Evolutionary conservation across 2,797 vertebrate species (phyloP).

Genomic region (Antennarius maculatus): DNA sequence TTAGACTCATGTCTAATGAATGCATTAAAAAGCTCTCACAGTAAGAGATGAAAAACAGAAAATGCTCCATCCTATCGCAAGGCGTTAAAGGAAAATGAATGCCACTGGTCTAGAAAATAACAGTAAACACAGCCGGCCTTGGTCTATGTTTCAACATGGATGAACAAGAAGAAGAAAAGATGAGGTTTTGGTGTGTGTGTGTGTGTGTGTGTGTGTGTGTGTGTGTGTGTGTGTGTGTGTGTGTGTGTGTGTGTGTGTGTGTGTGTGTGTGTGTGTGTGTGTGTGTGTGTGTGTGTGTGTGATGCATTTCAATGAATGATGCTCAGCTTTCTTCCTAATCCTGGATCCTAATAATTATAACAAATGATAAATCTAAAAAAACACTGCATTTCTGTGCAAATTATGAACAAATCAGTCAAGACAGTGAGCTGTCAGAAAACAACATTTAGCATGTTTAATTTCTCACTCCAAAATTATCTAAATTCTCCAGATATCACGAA

Average conservation of each 20-base stretch:
- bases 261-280: conserved; percentile 17
- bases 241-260: conserved; percentile 8
- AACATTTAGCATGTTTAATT: conserved; percentile 31
- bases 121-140: conserved; percentile 26
- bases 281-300: conserved; percentile 8
- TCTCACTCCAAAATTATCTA: conserved; percentile 19
- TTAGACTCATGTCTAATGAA: neutral
- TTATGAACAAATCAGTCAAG: neutral
- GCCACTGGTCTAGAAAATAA: conserved; percentile 47
- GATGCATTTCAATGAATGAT: neutral
- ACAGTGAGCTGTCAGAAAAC: conserved; percentile 9
- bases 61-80: conserved; percentile 19
- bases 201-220: too few species aligned
- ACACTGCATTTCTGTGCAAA: neutral
- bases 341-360: neutral
- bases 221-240: too few species aligned
- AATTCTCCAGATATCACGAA: neutral
- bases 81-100: conserved; percentile 25
- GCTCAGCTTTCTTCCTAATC: neutral
- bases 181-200: neutral
- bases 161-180: neutral
- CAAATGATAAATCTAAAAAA: neutral
- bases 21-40: neutral
- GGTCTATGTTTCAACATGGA: conserved; percentile 19
- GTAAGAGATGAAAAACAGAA: neutral